phyloP scores from a whole-genome alignment of 37 sponge, comb jelly and placozoan species.

The Spongia lamella region DNA sequence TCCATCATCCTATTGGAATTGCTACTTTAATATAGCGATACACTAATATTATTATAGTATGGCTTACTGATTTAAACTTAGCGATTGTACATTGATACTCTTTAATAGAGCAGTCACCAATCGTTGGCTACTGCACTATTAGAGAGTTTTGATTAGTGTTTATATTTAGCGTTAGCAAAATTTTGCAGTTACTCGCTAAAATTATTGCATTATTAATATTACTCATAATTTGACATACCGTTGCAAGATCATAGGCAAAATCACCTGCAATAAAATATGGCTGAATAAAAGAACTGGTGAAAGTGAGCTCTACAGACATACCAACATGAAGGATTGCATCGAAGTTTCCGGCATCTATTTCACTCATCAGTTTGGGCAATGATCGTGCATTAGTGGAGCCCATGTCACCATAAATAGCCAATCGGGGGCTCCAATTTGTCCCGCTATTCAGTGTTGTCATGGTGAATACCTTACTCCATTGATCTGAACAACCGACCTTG shows the following conservation, averaged over 20 bases:
- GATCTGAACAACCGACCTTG: conserved; percentile 1
- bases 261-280: conserved; percentile 6
- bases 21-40: background rate
- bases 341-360: background rate
- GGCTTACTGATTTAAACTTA: too few species aligned
- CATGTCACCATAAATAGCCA: conserved; percentile 40
- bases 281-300: too few species aligned
- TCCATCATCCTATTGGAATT: background rate
- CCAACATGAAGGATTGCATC: conserved; percentile 12
- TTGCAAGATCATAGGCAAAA: conserved; percentile 21
- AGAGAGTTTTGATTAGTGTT: too few species aligned
- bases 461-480: conserved; percentile 31
- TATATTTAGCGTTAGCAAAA: too few species aligned
- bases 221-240: background rate
- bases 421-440: conserved; percentile 24
- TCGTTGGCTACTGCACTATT: too few species aligned
- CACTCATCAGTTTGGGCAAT: conserved; percentile 3
- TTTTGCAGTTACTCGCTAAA: too few species aligned
- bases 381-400: conserved; percentile 1
- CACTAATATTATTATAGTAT: too few species aligned
- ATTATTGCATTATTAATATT: too few species aligned
- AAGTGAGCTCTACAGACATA: background rate
- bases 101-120: too few species aligned
- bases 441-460: conserved; percentile 10
- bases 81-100: too few species aligned